A percentile compares a stretch with the other conserved stretches of the same genome.
These are phyloP conservation scores for Fopius arisanus DNA, from an alignment of 1,140 invertebrate genomes.

Conservation along the genomic window DNA sequence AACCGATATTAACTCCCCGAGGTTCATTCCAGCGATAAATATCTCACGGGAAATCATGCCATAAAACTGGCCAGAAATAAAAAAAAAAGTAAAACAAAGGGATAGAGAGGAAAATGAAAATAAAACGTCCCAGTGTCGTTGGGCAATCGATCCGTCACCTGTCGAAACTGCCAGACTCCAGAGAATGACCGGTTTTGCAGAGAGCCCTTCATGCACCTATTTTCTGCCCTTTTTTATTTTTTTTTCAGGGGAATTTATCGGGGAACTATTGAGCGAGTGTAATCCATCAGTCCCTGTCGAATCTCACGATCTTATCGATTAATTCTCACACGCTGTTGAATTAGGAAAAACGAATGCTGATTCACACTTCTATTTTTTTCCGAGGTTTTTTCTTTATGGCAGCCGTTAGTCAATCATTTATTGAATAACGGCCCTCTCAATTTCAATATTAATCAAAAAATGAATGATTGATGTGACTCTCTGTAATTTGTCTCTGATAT, in stretches of 20 bases:
- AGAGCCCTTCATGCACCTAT: constrained; percentile 1
- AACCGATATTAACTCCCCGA: constrained; percentile 15
- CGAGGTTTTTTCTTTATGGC: neutral
- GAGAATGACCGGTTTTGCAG: neutral
- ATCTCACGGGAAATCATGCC: constrained; percentile 32
- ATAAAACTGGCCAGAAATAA: constrained; percentile 12
- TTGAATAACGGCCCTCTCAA: neutral
- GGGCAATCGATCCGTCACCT: constrained; percentile 26
- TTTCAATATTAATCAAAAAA: neutral
- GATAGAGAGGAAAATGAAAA: neutral
- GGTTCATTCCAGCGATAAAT: neutral
- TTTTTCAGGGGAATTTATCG: neutral
- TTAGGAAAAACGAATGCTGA: neutral
- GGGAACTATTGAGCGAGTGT: neutral
- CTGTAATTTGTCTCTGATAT: too few relatives aligned
- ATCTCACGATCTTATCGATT: constrained; percentile 1
- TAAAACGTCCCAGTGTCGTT: constrained; percentile 3
- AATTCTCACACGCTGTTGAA: neutral
- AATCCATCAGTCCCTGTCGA: constrained; percentile 13
- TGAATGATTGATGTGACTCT: too few relatives aligned
- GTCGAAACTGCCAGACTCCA: constrained; percentile 15
- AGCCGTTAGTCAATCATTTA: neutral
- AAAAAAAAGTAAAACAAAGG: neutral
- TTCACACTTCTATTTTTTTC: neutral
- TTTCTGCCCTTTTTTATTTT: neutral